Evolutionary conservation across 2,113 vertebrate genomes (phyloP).

Genomic region (Cottus gobio): DNA sequence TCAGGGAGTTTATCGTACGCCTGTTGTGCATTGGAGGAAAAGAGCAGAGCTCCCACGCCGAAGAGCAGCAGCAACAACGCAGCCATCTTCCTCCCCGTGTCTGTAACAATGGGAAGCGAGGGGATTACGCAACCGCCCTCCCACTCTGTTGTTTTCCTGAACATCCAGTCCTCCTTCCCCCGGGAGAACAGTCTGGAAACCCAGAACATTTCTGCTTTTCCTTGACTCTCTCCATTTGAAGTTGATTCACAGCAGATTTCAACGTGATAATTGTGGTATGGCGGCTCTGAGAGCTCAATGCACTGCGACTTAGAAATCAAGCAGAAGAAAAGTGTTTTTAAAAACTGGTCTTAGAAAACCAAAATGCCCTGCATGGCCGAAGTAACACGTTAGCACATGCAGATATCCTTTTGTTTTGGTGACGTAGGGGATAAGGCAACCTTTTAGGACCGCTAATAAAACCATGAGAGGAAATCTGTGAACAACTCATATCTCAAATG

Average conservation of each 20-base stretch:
- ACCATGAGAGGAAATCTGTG: background rate
- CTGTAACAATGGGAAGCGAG: background rate
- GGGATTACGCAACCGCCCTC: background rate
- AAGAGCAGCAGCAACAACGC: constrained; percentile 56
- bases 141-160: constrained; percentile 2
- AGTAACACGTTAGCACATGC: background rate
- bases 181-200: background rate
- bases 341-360: background rate
- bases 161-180: constrained; percentile 44
- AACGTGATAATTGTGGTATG: background rate
- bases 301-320: background rate
- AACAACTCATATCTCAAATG: background rate
- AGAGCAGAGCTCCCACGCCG: constrained; percentile 23
- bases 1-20: constrained; percentile 63
- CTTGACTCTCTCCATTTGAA: background rate
- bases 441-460: background rate
- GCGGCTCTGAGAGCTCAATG: background rate
- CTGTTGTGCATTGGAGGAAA: constrained; percentile 33
- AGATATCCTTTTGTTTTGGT: background rate
- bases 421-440: background rate
- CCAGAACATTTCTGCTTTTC: background rate
- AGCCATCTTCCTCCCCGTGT: constrained; percentile 64
- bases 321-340: too few relatives aligned
- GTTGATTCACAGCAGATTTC: background rate
- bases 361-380: background rate